phyloP scores from a whole-genome alignment of 2,888 invertebrate genomes.

The Drymonia ruficornis region DNA sequence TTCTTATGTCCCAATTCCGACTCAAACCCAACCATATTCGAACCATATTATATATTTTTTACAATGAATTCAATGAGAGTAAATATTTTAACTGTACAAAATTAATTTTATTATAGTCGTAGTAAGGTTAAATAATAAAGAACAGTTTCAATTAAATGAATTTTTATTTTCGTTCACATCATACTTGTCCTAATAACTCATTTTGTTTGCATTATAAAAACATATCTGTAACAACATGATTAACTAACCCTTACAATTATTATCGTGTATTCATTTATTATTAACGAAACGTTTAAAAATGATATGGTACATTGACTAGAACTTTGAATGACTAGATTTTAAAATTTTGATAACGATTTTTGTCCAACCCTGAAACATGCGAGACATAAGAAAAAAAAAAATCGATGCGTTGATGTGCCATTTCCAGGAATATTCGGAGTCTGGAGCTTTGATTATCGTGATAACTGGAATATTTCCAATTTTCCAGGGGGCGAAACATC shows the following conservation, averaged over 20 bases:
- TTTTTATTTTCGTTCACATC: slow-evolving; percentile 82
- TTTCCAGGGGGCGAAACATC: too few species aligned
- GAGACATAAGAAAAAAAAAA: slow-evolving; percentile 8
- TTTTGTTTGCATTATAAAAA: slow-evolving; percentile 80
- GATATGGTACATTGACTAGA: slow-evolving; percentile 83
- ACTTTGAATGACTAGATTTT: slow-evolving; percentile 51
- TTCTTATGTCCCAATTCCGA: too few species aligned
- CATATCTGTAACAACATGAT: slow-evolving; percentile 82
- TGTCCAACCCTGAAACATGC: slow-evolving; percentile 20
- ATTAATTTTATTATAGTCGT: not conserved
- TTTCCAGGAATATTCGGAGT: too few species aligned
- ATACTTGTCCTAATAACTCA: slow-evolving; percentile 76
- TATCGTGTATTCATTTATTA: slow-evolving; percentile 50
- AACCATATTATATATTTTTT: too few species aligned
- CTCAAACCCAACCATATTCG: too few species aligned
- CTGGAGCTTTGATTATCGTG: too few species aligned
- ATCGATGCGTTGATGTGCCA: too few species aligned
- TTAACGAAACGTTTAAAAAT: slow-evolving; percentile 77
- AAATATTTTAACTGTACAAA: not conserved
- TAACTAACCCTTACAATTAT: slow-evolving; percentile 71
- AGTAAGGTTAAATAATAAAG: not conserved
- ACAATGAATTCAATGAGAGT: too few species aligned
- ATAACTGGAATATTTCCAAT: too few species aligned
- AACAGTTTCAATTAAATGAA: slow-evolving; percentile 68
- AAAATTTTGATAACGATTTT: slow-evolving; percentile 32